Conservation (phyloP, 2,113 vertebrate genomes). For the Procavia capensis region DNA sequence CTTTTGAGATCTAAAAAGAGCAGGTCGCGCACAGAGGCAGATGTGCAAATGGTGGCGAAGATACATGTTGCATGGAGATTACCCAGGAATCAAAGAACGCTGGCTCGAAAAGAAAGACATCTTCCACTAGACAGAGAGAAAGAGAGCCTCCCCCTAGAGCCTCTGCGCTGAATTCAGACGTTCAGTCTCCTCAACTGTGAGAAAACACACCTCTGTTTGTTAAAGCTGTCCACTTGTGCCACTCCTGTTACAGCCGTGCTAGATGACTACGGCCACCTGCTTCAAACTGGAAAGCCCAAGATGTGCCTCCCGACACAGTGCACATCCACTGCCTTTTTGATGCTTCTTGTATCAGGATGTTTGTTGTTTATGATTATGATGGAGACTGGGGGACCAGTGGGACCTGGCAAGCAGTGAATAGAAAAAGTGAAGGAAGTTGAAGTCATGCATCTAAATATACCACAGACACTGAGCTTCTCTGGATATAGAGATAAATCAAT, state of each 20-base stretch:
- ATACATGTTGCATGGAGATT: background rate
- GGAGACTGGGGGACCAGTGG: background rate
- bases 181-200: background rate
- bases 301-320: background rate
- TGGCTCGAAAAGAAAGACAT: background rate
- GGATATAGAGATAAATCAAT: background rate
- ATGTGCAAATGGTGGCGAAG: background rate
- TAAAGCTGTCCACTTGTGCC: background rate
- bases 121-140: background rate
- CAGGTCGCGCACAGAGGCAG: background rate
- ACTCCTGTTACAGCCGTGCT: background rate
- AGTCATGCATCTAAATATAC: background rate
- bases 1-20: background rate
- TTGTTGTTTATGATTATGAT: background rate
- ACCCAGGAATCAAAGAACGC: background rate
- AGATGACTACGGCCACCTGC: background rate
- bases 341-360: background rate
- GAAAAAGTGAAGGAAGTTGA: background rate
- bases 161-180: background rate
- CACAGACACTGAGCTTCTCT: background rate
- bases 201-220: background rate
- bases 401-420: accelerated
- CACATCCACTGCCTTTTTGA: too few relatives aligned
- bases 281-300: accelerated
- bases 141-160: background rate